Evolutionary conservation across 2,888 invertebrate species (phyloP), one percentile per base, ranked within the genome.

Genomic region (Linnaemya vulpina): DNA sequence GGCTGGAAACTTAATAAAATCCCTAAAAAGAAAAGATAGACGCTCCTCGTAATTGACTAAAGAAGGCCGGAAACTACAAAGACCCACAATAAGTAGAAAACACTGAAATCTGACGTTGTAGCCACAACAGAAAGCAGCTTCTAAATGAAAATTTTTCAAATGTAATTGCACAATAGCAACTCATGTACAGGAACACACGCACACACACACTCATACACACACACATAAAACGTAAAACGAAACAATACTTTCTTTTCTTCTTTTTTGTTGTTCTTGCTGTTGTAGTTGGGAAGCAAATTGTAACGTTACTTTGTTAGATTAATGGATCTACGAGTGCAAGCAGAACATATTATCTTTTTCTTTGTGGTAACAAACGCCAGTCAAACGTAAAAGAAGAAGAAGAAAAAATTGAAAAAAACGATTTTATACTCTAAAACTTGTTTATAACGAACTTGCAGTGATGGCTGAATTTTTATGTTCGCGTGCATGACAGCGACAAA

Each of bases 311-410:
- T 70, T 74, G 70, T 75, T 78, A 55, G 46, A 79, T 68, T 43
- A 67, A 67, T 73, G 60, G 46, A 74, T 68, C 22, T 51, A 70
- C 68, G 43, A 60, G 30, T 55, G 46, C 62, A 71, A 67, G 20
- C 60, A 49, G 46, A 51, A 62, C 68, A 68, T 73, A 60, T 70
- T 63, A 76, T 40, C 63, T 65, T 63, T 65, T 76, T 82, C 76
- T 82, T 82, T 82, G 71, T 76, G 76, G 76, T 20, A 58, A 49
- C 65, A 76, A 82, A 71, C 71, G 82, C 58, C 63, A 63, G 58
- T 25, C 68, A 58, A 63, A 62, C 51, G 25, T 46, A 81, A 40
- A 65, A 15, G 60, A 60, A 40, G 40, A 55, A 20, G 17, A 22
- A 40, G 15, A 17, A 20, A 25, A 30, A 30, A 30, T 30, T 3